Conservation (phyloP, 23 tunicate genomes). For the Ciona savignyi region DNA sequence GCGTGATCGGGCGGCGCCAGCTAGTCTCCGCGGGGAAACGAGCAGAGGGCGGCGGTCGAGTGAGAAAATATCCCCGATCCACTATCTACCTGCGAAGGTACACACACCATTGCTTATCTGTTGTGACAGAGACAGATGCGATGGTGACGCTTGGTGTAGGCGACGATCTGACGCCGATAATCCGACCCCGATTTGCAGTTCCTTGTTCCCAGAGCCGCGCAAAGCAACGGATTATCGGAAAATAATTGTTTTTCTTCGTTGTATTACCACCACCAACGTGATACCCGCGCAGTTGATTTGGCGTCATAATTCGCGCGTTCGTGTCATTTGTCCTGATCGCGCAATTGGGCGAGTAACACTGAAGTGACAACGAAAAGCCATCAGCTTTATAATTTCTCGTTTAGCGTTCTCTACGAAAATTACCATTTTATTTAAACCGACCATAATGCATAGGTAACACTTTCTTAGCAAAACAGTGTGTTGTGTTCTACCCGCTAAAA, state of each 20-base stretch:
- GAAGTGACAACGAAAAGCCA: neutral
- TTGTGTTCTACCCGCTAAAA: no score
- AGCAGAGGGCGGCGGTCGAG: constrained; percentile 1
- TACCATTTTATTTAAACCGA: no score
- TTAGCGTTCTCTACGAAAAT: no score
- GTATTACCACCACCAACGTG: neutral
- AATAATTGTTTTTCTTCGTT: neutral
- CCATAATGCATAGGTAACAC: no score
- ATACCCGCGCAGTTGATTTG: neutral
- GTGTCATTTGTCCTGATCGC: neutral
- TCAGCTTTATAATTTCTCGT: no score
- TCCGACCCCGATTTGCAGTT: constrained; percentile 7
- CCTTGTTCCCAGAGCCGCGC: neutral
- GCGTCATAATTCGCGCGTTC: neutral
- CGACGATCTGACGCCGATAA: constrained; percentile 16
- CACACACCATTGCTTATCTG: neutral
- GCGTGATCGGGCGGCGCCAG: constrained; percentile 1
- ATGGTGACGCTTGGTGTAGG: constrained; percentile 6
- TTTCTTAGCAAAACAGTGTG: no score
- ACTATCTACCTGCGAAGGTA: neutral
- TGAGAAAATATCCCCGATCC: constrained; percentile 1
- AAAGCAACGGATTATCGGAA: neutral
- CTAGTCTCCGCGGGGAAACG: neutral
- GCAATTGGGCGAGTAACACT: neutral
- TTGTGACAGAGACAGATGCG: neutral